Evolutionary conservation across 2,797 vertebrate species (phyloP).

Genomic region (Eleutherodactylus coqui): DNA sequence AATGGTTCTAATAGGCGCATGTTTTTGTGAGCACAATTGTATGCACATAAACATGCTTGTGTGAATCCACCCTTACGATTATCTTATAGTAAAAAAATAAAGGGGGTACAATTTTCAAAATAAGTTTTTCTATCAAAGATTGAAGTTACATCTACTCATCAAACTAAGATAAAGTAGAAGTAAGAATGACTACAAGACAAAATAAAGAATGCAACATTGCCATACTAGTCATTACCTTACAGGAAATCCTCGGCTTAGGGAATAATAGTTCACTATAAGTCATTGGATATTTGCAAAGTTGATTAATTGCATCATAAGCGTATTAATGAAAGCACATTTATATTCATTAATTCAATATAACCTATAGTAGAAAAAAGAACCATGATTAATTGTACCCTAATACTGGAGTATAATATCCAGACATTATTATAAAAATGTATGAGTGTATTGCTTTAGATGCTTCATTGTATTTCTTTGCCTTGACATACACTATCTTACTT

Average conservation of each 20-base stretch:
- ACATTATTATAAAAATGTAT: neutral
- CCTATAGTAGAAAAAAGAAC: constrained; percentile 6
- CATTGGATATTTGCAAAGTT: neutral
- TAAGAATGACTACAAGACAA: neutral
- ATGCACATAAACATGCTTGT: too few species aligned
- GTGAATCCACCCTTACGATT: too few species aligned
- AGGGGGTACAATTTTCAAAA: too few species aligned
- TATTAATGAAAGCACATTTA: neutral
- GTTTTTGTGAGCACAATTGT: too few species aligned
- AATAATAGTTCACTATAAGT: neutral
- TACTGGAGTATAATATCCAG: neutral
- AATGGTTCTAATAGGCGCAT: too few species aligned
- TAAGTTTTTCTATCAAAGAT: too few species aligned
- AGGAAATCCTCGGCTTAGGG: neutral
- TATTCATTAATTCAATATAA: constrained; percentile 18
- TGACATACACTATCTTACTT: too few species aligned
- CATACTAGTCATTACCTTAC: neutral
- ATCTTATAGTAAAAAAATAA: too few species aligned
- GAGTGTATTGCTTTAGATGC: neutral
- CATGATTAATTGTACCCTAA: neutral
- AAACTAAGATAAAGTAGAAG: neutral
- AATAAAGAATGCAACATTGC: neutral
- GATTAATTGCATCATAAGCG: neutral
- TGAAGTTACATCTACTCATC: too few species aligned
- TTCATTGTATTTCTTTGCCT: too few species aligned